These are phyloP conservation scores for Fregata magnificens DNA, from an alignment of 2,113 vertebrate genomes.

Conservation along the genomic window DNA sequence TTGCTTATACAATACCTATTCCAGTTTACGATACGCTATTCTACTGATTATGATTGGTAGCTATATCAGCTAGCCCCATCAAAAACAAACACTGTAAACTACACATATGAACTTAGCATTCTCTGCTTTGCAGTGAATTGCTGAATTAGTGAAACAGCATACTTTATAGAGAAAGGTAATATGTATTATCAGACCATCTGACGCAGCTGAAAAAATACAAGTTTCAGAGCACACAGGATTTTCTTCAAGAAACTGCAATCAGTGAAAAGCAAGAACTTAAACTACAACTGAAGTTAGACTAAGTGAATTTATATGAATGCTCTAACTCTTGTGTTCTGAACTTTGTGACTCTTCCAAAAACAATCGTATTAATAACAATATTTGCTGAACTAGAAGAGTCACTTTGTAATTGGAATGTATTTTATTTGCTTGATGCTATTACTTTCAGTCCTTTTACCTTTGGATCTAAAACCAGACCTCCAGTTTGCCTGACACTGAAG, in stretches of 20 bases:
- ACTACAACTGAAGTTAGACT: not conserved
- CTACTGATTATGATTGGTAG: not conserved
- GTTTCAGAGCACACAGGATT: not conserved
- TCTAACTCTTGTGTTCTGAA: not conserved
- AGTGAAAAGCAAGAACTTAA: not conserved
- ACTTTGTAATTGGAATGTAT: not conserved
- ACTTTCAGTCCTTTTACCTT: not conserved
- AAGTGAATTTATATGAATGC: not conserved
- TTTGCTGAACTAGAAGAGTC: not conserved
- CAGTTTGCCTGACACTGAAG: not conserved
- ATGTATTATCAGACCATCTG: not conserved
- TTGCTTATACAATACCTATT: not conserved
- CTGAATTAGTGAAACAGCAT: not conserved
- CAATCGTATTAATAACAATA: not conserved
- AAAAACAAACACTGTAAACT: not conserved
- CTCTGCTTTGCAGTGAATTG: not conserved
- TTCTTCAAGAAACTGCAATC: not conserved
- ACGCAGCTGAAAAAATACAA: not conserved
- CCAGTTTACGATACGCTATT: not conserved
- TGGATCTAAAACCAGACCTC: not conserved
- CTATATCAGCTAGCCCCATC: not conserved
- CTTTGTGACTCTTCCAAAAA: not conserved
- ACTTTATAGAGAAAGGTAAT: not conserved
- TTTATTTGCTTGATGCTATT: not conserved
- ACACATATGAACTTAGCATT: fast-evolving